phyloP scores from a whole-genome alignment of 2,888 invertebrate species.

The Ochlodes sylvanus region DNA sequence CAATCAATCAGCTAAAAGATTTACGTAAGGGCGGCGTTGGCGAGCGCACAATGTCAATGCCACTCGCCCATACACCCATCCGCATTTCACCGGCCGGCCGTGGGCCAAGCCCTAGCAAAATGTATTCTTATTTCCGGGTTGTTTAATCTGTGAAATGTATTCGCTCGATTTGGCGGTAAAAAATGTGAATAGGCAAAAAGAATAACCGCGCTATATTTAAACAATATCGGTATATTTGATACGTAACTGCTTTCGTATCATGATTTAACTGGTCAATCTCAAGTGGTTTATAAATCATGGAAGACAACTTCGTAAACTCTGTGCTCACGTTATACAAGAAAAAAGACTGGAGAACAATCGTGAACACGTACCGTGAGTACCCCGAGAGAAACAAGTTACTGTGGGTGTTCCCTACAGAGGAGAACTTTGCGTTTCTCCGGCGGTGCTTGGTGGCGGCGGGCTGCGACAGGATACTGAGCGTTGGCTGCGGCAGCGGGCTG shows the following conservation, averaged over 20 bases:
- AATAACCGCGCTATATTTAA: no score
- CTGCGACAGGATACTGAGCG: slow-evolving; percentile 85
- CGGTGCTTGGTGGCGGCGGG: slow-evolving; percentile 67
- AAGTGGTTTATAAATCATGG: slow-evolving; percentile 52
- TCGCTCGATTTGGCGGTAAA: slow-evolving; percentile 1
- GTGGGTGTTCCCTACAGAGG: slow-evolving; percentile 90
- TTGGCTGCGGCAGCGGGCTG: slow-evolving; percentile 93
- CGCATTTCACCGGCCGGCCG: slow-evolving; percentile 24
- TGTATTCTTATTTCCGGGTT: slow-evolving; percentile 17
- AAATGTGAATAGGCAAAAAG: not conserved
- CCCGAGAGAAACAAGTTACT: slow-evolving; percentile 84
- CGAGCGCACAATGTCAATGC: slow-evolving; percentile 45
- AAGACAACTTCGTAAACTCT: slow-evolving; percentile 66
- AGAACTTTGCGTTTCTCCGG: slow-evolving; percentile 86
- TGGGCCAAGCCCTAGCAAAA: slow-evolving; percentile 5
- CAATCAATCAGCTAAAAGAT: slow-evolving; percentile 40
- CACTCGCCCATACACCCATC: slow-evolving; percentile 31
- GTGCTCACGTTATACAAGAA: slow-evolving; percentile 70
- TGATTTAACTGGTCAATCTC: slow-evolving; percentile 1
- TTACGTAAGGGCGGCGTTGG: slow-evolving; percentile 43
- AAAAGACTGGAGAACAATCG: slow-evolving; percentile 78
- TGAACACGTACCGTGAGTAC: slow-evolving; percentile 74
- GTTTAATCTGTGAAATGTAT: slow-evolving; percentile 1
- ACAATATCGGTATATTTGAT: no score
- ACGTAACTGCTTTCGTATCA: no score